These are phyloP conservation scores for Tetramorium parvispinum DNA, from an alignment of 1,140 invertebrate species.

Conservation along the genomic window DNA sequence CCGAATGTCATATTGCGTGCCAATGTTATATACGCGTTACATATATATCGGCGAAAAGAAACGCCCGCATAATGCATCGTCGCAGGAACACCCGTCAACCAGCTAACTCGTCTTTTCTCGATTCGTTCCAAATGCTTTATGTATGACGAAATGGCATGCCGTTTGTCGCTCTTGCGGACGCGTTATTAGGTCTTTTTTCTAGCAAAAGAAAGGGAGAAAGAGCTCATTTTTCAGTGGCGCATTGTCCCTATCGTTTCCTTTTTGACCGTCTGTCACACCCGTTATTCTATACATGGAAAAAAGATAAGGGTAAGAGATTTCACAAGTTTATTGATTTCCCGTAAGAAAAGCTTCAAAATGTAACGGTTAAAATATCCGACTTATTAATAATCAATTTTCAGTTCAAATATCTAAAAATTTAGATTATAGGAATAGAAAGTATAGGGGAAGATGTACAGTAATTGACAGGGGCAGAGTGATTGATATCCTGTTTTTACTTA, in stretches of 20 bases:
- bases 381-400: background rate
- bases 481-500: too few species aligned
- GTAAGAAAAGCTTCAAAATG: background rate
- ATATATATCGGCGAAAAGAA: background rate
- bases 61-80: constrained; percentile 30
- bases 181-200: constrained; percentile 42
- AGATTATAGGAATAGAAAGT: too few species aligned
- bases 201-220: background rate
- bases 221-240: constrained; percentile 30
- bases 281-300: background rate
- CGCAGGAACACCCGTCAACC: constrained; percentile 35
- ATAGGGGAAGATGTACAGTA: too few species aligned
- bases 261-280: background rate
- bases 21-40: constrained; percentile 1
- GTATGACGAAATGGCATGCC: constrained; percentile 26
- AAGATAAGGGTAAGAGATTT: background rate
- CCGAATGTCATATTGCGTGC: background rate
- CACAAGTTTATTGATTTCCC: background rate
- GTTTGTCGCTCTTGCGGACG: constrained; percentile 38
- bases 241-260: constrained; percentile 26
- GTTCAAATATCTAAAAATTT: background rate
- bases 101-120: constrained; percentile 21
- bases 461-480: too few species aligned
- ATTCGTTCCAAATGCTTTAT: constrained; percentile 31
- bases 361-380: background rate